Conservation (phyloP, 2,888 invertebrate species). For the Dasysyrphus albostriatus region DNA sequence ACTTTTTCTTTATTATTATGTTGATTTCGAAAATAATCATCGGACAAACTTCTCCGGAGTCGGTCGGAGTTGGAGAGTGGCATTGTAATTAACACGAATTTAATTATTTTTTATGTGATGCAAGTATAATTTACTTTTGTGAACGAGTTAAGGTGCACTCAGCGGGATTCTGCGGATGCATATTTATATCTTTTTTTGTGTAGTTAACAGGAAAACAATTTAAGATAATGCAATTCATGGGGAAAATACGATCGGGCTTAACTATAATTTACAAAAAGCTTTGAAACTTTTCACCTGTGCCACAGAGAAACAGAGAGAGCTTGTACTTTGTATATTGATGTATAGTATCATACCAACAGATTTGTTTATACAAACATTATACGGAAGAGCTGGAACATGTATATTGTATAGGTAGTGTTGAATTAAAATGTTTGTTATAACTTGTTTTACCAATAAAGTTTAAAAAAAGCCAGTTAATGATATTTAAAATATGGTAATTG, state of each 20-base stretch:
- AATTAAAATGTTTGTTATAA: too few relatives aligned
- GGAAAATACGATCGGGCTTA: conserved; percentile 10
- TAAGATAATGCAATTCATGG: conserved; percentile 44
- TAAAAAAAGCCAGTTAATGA: too few relatives aligned
- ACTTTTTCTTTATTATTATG: conserved; percentile 74
- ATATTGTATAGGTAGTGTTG: too few relatives aligned
- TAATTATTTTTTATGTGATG: conserved; percentile 72
- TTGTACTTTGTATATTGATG: neutral
- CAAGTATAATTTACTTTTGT: conserved; percentile 60
- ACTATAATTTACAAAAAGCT: conserved; percentile 8
- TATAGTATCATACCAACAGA: neutral
- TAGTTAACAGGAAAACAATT: conserved; percentile 45
- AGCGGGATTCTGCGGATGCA: neutral
- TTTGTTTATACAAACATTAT: neutral
- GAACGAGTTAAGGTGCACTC: conserved; percentile 30
- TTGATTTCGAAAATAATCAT: conserved; percentile 74
- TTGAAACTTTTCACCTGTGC: conserved; percentile 19
- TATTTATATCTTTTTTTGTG: neutral
- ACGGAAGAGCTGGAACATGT: too few relatives aligned
- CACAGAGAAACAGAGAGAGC: too few relatives aligned
- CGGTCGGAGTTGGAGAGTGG: conserved; percentile 34
- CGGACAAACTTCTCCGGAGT: conserved; percentile 41
- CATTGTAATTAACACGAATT: conserved; percentile 72
- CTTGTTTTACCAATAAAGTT: too few relatives aligned
- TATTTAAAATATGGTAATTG: too few relatives aligned